These are phyloP conservation scores for Paraescarpia echinospica DNA, from an alignment of 1,140 invertebrate species.

Conservation along the genomic window DNA sequence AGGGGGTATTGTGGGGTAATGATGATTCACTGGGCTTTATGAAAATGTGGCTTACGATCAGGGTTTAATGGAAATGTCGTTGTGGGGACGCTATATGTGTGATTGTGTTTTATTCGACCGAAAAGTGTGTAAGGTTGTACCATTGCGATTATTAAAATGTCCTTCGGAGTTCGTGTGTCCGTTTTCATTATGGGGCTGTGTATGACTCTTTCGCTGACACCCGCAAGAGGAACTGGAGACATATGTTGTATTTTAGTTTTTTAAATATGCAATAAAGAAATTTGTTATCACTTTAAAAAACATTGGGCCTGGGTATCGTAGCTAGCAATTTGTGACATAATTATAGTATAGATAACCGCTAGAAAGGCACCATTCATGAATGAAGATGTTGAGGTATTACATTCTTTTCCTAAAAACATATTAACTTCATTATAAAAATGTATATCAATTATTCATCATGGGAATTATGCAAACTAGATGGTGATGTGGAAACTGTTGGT, in stretches of 20 bases:
- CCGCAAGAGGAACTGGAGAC: too few species aligned
- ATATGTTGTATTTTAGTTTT: not conserved
- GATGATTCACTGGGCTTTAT: not conserved
- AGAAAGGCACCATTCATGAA: too few species aligned
- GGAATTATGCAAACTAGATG: too few species aligned
- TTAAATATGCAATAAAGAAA: not conserved
- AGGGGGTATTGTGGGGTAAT: not conserved
- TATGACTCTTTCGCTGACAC: not conserved
- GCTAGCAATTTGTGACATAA: not conserved
- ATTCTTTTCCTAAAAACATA: too few species aligned
- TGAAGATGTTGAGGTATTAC: too few species aligned
- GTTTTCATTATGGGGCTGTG: not conserved
- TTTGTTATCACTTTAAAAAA: not conserved
- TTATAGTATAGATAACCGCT: too few species aligned
- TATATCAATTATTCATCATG: too few species aligned
- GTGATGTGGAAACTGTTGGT: too few species aligned
- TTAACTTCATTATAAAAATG: too few species aligned
- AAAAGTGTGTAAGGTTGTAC: not conserved
- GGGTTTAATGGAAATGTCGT: not conserved
- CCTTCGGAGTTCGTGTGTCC: not conserved
- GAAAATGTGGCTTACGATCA: not conserved
- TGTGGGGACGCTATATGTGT: conserved; percentile 3
- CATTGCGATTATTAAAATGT: not conserved
- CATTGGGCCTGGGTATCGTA: not conserved
- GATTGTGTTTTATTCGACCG: not conserved